phyloP scores from a whole-genome alignment of 1,140 invertebrate species.

The Palaemon carinicauda region DNA sequence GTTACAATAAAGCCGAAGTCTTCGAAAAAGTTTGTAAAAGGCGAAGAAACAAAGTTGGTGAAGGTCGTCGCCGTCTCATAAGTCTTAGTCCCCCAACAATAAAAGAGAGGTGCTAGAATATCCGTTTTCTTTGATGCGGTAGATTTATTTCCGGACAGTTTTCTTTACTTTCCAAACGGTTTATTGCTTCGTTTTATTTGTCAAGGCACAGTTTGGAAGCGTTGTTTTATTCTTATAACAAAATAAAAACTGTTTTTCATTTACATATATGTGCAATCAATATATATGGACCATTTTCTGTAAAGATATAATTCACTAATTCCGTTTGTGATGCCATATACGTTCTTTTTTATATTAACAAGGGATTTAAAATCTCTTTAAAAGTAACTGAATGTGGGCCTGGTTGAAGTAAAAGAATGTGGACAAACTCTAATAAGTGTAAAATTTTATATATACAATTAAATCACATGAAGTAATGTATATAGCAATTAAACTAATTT shows the following conservation, averaged over 20 bases:
- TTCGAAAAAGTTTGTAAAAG: not conserved
- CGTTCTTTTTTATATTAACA: too few relatives aligned
- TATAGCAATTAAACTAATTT: too few relatives aligned
- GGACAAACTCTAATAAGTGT: too few relatives aligned
- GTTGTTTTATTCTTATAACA: too few relatives aligned
- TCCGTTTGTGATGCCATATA: not conserved
- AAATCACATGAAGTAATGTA: too few relatives aligned
- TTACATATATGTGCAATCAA: not conserved
- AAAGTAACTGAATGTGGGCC: too few relatives aligned
- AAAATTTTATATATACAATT: too few relatives aligned
- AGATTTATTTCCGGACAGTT: constrained; percentile 46
- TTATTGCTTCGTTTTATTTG: constrained; percentile 4
- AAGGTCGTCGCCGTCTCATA: constrained; percentile 5
- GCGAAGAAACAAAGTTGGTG: constrained; percentile 37
- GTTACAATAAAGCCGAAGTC: too few relatives aligned
- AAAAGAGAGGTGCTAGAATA: constrained; percentile 40
- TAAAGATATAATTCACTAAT: not conserved
- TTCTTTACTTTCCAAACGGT: constrained; percentile 29
- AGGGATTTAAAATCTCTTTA: too few relatives aligned
- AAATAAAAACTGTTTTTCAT: not conserved
- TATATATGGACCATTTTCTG: constrained; percentile 27
- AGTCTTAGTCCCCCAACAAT: constrained; percentile 50
- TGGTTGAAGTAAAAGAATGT: too few relatives aligned
- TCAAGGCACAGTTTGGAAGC: too few relatives aligned
- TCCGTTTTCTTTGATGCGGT: constrained; percentile 50